Evolutionary conservation across 2,888 invertebrate genomes (phyloP).

Genomic region (Malacosoma neustria): DNA sequence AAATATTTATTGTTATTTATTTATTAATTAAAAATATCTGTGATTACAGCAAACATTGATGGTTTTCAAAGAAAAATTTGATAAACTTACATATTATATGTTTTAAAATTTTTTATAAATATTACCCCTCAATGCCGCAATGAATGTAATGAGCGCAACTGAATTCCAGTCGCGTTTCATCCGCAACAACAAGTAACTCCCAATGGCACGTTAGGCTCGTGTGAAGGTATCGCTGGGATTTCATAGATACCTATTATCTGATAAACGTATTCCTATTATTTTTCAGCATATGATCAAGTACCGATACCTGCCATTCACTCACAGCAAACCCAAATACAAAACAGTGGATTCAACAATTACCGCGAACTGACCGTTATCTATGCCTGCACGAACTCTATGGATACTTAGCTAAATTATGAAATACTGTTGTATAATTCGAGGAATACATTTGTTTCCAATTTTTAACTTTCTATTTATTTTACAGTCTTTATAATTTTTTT

Average conservation of each 20-base stretch:
- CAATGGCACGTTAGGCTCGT: too few species aligned
- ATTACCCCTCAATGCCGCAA: neutral
- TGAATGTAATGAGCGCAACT: too few species aligned
- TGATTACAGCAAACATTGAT: too few species aligned
- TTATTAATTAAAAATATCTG: too few species aligned
- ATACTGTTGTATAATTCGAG: slow-evolving; percentile 68
- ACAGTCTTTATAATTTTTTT: too few species aligned
- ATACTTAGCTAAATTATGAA: slow-evolving; percentile 49
- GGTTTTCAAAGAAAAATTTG: too few species aligned
- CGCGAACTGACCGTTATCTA: slow-evolving; percentile 51
- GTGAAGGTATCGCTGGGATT: too few species aligned
- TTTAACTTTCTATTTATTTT: slow-evolving; percentile 34
- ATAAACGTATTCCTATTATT: slow-evolving; percentile 29
- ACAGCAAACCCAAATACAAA: slow-evolving; percentile 97
- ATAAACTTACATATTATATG: too few species aligned
- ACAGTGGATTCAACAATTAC: slow-evolving; percentile 60
- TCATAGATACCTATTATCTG: too few species aligned
- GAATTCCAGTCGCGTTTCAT: too few species aligned
- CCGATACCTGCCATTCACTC: slow-evolving; percentile 98
- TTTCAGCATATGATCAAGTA: slow-evolving; percentile 99
- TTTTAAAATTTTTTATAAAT: neutral
- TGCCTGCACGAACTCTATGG: slow-evolving; percentile 8
- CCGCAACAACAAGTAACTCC: too few species aligned
- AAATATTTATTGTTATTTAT: too few species aligned
- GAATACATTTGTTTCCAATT: slow-evolving; percentile 62